Conservation (phyloP, 2,797 vertebrate genomes). For the Sciaenops ocellatus region DNA sequence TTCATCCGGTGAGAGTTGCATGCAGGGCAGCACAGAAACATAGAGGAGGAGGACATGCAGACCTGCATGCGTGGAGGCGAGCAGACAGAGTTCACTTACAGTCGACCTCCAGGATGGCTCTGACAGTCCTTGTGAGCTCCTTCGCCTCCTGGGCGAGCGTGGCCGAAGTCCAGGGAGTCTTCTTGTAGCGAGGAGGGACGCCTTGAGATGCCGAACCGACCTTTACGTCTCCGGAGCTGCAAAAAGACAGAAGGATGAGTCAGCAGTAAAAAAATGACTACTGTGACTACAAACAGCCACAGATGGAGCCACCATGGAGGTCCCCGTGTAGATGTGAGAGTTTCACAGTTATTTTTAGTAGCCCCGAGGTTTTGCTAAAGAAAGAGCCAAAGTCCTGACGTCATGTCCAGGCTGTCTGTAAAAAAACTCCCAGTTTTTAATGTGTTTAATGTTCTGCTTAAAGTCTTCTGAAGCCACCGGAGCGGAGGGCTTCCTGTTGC, state of each 20-base stretch:
- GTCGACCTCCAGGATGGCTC: slow-evolving; percentile 89
- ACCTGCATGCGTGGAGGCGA: slow-evolving; percentile 17
- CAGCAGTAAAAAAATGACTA: neutral
- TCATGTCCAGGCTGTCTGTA: too few relatives aligned
- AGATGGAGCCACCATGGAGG: neutral
- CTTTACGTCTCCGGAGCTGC: slow-evolving; percentile 85
- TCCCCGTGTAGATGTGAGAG: neutral
- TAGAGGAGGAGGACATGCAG: slow-evolving; percentile 45
- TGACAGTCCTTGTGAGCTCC: slow-evolving; percentile 89
- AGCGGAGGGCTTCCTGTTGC: too few relatives aligned
- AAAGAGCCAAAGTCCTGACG: neutral
- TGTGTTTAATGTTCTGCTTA: too few relatives aligned
- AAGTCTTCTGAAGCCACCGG: too few relatives aligned
- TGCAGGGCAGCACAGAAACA: slow-evolving; percentile 56
- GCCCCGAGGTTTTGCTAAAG: neutral
- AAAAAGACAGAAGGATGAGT: neutral
- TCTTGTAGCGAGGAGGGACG: slow-evolving; percentile 78
- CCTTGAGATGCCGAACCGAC: slow-evolving; percentile 71
- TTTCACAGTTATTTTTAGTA: neutral
- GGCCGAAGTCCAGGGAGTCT: slow-evolving; percentile 77
- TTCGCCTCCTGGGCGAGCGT: slow-evolving; percentile 89
- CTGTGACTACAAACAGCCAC: neutral
- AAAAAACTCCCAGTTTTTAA: too few relatives aligned
- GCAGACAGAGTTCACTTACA: slow-evolving; percentile 86
- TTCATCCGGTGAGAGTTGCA: slow-evolving; percentile 27